phyloP scores from a whole-genome alignment of 1,140 invertebrate genomes.

The Dinoponera quadriceps region DNA sequence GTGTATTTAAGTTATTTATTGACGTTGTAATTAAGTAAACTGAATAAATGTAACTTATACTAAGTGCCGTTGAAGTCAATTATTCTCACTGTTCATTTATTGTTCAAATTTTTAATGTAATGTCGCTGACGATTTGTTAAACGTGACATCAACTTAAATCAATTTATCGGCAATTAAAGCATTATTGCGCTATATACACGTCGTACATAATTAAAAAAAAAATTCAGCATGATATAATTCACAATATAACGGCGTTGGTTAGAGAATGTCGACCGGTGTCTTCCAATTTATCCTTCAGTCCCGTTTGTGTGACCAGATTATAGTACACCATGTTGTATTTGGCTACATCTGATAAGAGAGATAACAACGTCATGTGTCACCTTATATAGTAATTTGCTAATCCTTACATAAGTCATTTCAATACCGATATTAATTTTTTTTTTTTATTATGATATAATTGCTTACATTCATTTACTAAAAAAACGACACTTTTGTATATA shows the following conservation, averaged over 20 bases:
- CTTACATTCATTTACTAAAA: neutral
- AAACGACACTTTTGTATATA: neutral
- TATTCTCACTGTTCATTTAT: neutral
- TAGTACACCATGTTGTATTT: slow-evolving; percentile 58
- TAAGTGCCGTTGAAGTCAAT: neutral
- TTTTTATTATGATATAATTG: neutral
- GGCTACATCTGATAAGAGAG: slow-evolving; percentile 39
- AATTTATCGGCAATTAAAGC: no score
- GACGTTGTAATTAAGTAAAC: slow-evolving; percentile 65
- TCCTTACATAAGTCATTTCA: neutral
- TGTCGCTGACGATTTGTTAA: no score
- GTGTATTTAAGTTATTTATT: slow-evolving; percentile 73
- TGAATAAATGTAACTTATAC: slow-evolving; percentile 49
- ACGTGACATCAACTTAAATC: no score
- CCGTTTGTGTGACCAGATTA: slow-evolving; percentile 41
- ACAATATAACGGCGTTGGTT: neutral
- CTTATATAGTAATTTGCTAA: neutral
- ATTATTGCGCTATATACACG: no score
- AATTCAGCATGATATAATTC: no score
- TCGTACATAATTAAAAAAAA: no score
- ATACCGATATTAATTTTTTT: neutral
- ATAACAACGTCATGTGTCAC: neutral
- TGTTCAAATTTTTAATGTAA: neutral
- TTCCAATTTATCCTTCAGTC: slow-evolving; percentile 50
- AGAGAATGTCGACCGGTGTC: slow-evolving; percentile 44